Conservation (phyloP, 2,113 vertebrate species). For the Apaloderma vittatum region DNA sequence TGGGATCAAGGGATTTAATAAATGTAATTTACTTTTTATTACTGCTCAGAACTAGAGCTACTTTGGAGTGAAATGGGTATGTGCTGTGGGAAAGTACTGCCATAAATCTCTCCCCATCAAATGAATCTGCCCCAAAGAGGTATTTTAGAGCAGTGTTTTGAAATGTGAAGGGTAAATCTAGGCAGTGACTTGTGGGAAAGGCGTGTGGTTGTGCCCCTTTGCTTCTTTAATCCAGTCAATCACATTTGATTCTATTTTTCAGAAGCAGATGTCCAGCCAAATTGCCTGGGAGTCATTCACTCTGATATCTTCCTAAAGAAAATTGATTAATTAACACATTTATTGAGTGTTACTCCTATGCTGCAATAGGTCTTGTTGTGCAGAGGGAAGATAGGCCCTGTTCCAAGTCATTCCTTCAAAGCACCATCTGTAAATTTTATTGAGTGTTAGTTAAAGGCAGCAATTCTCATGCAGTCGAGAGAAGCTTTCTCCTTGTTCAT, state of each 20-base stretch:
- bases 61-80: conserved; percentile 21
- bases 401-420: conserved; percentile 26
- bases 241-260: background rate
- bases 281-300: background rate
- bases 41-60: conserved; percentile 24
- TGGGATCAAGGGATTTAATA: conserved; percentile 64
- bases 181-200: background rate
- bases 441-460: background rate
- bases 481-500: background rate
- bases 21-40: conserved; percentile 70
- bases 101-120: conserved; percentile 42
- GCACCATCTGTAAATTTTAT: conserved; percentile 6
- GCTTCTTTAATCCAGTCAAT: background rate
- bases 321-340: conserved; percentile 45
- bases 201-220: background rate
- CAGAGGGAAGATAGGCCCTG: conserved; percentile 28
- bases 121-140: background rate
- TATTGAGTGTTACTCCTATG: background rate
- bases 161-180: background rate
- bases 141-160: conserved; percentile 12
- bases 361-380: background rate
- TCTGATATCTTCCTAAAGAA: conserved; percentile 2
- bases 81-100: conserved; percentile 20
- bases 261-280: background rate
- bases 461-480: background rate